Conservation (phyloP, 2,113 vertebrate genomes). For the Cryptomyrus ogoouensis region DNA sequence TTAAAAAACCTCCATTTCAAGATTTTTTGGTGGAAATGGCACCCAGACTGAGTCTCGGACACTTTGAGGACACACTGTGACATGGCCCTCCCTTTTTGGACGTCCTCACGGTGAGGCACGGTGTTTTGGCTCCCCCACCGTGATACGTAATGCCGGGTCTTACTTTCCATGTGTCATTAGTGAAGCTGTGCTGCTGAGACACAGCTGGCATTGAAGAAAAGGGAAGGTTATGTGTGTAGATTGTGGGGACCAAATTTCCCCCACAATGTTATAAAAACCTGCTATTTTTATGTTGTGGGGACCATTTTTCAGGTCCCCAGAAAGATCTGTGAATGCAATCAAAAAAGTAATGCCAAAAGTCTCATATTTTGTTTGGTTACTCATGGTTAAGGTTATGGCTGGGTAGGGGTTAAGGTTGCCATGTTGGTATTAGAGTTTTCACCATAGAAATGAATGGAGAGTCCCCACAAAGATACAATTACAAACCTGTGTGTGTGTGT, state of each 20-base stretch:
- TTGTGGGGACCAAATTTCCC: neutral
- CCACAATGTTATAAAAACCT: neutral
- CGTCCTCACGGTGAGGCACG: constrained; percentile 38
- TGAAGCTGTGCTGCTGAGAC: constrained; percentile 56
- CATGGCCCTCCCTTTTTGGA: neutral
- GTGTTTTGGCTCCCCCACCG: constrained; percentile 39
- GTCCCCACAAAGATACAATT: no score
- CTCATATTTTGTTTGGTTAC: no score
- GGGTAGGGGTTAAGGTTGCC: no score
- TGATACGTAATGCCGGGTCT: constrained; percentile 49
- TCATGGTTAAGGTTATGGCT: no score
- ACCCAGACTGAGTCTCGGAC: neutral
- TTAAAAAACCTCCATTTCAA: neutral
- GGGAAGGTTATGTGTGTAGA: constrained; percentile 39
- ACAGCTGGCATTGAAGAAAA: constrained; percentile 57
- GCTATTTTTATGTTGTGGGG: no score
- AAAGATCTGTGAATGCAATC: no score
- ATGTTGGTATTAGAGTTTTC: no score
- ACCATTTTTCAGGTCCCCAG: no score
- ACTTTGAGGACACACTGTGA: neutral
- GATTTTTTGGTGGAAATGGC: neutral
- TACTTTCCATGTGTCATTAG: constrained; percentile 73
- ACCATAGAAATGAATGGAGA: no score
- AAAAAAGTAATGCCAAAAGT: no score
- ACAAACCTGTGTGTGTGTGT: neutral